Conservation (phyloP, 2,113 vertebrate species). For the Eidolon helvum region DNA sequence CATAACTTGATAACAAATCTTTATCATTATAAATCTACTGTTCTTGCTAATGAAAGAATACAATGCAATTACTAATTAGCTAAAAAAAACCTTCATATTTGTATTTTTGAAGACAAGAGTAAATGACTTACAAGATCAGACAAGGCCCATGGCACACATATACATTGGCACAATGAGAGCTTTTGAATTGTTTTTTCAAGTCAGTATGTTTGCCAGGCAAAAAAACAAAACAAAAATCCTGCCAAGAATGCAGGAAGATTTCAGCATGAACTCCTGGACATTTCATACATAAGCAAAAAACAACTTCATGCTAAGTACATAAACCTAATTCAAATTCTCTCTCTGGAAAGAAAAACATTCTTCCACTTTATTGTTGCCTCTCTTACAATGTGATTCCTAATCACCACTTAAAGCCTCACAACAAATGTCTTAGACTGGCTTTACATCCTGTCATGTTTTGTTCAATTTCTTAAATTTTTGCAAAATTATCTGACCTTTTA, state of each 20-base stretch:
- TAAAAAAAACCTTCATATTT: not conserved
- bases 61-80: not conserved
- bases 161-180: not conserved
- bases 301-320: not conserved
- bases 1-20: not conserved
- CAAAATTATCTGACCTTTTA: not conserved
- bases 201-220: not conserved
- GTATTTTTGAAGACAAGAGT: not conserved
- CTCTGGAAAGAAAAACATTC: not conserved
- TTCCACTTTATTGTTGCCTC: not conserved
- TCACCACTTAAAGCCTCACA: not conserved
- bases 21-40: not conserved
- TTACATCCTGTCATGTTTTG: not conserved
- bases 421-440: not conserved
- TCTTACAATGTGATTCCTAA: not conserved
- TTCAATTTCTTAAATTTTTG: not conserved
- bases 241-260: not conserved
- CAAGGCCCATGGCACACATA: not conserved
- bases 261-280: not conserved
- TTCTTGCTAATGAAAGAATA: not conserved
- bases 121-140: slow-evolving; percentile 44
- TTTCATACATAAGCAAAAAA: slow-evolving; percentile 38
- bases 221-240: not conserved
- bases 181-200: slow-evolving; percentile 29
- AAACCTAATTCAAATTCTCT: not conserved